Conservation (phyloP, 2,888 invertebrate species). For the Hipparchia sbordonii region DNA sequence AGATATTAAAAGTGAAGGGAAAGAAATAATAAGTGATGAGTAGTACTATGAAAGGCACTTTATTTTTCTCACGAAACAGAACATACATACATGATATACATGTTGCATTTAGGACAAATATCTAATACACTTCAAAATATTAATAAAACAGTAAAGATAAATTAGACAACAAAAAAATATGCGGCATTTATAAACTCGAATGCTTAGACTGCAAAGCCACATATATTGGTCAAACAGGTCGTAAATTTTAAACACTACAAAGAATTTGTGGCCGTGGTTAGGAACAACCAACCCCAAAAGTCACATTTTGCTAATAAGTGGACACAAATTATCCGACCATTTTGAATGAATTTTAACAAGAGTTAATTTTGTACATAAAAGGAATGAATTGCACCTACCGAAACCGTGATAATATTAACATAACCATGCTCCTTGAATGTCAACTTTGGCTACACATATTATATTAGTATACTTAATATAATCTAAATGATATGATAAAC, state of each 20-base stretch:
- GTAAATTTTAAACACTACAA: too few species aligned
- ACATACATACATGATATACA: conserved; percentile 2
- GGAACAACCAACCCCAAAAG: too few species aligned
- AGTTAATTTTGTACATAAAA: conserved; percentile 40
- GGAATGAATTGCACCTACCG: conserved; percentile 43
- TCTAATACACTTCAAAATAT: too few species aligned
- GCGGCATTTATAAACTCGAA: too few species aligned
- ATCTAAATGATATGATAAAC: conserved; percentile 57
- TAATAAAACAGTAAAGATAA: too few species aligned
- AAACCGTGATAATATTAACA: conserved; percentile 22
- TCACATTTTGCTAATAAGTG: too few species aligned
- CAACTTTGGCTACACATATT: conserved; percentile 64
- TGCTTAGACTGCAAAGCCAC: too few species aligned
- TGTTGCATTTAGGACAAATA: too few species aligned
- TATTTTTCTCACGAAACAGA: conserved; percentile 53
- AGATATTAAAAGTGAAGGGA: neutral
- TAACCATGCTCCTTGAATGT: conserved; percentile 34
- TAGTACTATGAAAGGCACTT: conserved; percentile 63
- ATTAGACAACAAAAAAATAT: too few species aligned
- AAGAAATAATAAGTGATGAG: neutral
- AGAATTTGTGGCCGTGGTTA: too few species aligned
- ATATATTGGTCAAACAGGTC: too few species aligned
- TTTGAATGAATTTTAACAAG: conserved; percentile 32
- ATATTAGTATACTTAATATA: conserved; percentile 46
- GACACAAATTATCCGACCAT: too few species aligned